A percentile compares a stretch with the other conserved stretches of the same genome.
Evolutionary conservation across 1,140 invertebrate genomes (phyloP).

Genomic region (Colletes gigas): DNA sequence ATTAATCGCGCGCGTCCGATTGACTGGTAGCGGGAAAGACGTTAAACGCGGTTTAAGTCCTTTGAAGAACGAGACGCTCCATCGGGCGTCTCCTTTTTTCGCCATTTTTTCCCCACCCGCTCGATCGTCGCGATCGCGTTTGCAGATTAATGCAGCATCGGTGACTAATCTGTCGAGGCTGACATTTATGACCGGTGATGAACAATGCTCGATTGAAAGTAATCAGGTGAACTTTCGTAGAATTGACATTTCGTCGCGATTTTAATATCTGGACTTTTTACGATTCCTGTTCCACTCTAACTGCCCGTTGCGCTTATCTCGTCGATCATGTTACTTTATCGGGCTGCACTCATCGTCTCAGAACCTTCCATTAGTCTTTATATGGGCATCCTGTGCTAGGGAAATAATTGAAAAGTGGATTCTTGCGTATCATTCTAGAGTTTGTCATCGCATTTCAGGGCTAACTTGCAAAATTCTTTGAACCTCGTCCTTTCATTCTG

Average conservation of each 20-base stretch:
- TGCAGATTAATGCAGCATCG: neutral
- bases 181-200: conserved; percentile 47
- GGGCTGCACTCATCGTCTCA: neutral
- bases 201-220: conserved; percentile 17
- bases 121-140: neutral
- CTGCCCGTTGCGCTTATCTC: neutral
- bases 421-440: too few species aligned
- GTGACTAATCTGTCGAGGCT: conserved; percentile 23
- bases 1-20: conserved; percentile 17
- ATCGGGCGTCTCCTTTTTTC: neutral
- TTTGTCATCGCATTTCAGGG: too few species aligned
- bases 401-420: neutral
- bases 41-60: too few species aligned
- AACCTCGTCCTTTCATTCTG: too few species aligned
- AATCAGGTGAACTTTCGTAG: conserved; percentile 30
- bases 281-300: neutral
- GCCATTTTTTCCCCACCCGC: neutral
- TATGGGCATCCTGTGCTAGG: neutral
- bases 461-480: too few species aligned
- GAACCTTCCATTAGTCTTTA: neutral
- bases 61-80: neutral
- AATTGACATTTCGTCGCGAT: conserved; percentile 31
- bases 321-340: neutral
- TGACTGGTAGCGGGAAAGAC: neutral
- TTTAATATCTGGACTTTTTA: conserved; percentile 15